Evolutionary conservation across 2,797 vertebrate species (phyloP).

Genomic region (Micrastur ruficollis): DNA sequence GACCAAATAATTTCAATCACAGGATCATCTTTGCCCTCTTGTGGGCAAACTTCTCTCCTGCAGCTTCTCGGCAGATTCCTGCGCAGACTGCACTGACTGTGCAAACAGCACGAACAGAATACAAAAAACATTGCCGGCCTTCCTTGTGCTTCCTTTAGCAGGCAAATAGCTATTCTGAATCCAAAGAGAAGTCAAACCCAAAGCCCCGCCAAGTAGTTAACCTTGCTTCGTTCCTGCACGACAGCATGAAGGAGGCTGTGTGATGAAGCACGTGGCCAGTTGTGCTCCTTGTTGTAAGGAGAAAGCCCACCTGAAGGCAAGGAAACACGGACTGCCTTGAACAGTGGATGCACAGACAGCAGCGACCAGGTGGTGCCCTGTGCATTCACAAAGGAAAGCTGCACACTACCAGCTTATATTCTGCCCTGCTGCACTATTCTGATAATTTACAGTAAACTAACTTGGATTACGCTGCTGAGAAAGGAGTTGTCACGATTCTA

Average conservation of each 20-base stretch:
- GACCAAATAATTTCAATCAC: background rate
- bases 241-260: background rate
- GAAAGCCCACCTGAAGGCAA: background rate
- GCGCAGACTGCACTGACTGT: background rate
- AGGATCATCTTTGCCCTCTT: constrained; percentile 34
- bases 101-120: accelerated
- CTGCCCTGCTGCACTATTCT: background rate
- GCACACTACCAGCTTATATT: background rate
- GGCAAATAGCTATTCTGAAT: background rate
- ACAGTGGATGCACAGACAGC: accelerated
- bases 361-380: background rate
- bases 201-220: background rate
- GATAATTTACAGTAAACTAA: background rate
- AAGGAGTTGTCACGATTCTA: background rate
- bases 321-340: accelerated
- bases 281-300: background rate
- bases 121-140: background rate
- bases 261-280: background rate
- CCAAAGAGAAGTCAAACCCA: background rate
- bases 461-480: background rate
- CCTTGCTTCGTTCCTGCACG: background rate
- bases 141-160: background rate
- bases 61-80: background rate
- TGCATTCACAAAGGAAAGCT: background rate
- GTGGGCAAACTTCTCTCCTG: constrained; percentile 22